Evolutionary conservation across 2,888 invertebrate genomes (phyloP).

Genomic region (Tetragnatha montana): DNA sequence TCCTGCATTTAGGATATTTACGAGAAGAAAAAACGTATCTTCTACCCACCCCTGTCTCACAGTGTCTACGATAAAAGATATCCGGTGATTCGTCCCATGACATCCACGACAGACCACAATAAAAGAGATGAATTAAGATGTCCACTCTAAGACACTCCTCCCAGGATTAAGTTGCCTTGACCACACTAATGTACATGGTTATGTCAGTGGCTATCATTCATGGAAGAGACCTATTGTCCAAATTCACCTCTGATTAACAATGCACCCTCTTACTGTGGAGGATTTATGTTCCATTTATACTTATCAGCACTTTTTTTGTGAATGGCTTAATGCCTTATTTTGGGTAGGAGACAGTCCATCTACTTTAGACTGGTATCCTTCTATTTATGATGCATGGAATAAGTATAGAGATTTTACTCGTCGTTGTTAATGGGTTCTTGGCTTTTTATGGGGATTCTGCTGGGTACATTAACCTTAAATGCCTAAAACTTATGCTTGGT

Average conservation of each 20-base stretch:
- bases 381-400: background rate
- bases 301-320: slow-evolving; percentile 1
- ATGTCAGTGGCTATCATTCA: slow-evolving; percentile 29
- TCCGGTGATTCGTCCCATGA: slow-evolving; percentile 48
- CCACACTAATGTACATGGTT: slow-evolving; percentile 45
- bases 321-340: background rate
- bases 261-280: background rate
- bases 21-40: background rate
- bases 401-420: background rate
- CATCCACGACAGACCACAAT: slow-evolving; percentile 50
- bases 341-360: background rate
- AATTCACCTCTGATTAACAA: slow-evolving; percentile 31
- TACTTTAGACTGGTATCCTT: background rate
- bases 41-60: slow-evolving; percentile 30
- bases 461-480: background rate
- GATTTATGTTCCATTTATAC: slow-evolving; percentile 2
- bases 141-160: slow-evolving; percentile 33
- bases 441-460: background rate
- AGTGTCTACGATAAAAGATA: slow-evolving; percentile 57
- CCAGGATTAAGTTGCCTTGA: slow-evolving; percentile 49
- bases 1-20: background rate
- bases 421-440: background rate
- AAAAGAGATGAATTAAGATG: slow-evolving; percentile 66
- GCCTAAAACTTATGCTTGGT: background rate
- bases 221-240: slow-evolving; percentile 20